A percentile compares a stretch with the other conserved stretches of the same genome.
phyloP scores from a whole-genome alignment of 2,113 vertebrate species.

The Poeciliopsis retropinna region DNA sequence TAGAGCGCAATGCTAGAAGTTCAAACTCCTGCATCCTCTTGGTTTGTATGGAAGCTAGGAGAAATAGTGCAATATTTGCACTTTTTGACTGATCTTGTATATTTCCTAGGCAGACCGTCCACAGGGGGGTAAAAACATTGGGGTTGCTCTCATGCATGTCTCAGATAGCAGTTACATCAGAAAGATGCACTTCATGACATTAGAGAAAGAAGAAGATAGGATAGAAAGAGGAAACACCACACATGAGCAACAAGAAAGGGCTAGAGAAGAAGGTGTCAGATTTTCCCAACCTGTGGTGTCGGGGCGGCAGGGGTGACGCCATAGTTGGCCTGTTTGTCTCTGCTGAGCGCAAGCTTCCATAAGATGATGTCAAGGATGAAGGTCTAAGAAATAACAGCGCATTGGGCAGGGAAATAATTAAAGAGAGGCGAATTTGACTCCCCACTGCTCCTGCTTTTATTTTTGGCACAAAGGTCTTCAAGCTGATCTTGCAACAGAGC shows the following conservation, averaged over 20 bases:
- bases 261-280: conserved; percentile 70
- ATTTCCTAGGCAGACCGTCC: conserved; percentile 6
- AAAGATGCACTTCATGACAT: conserved; percentile 23
- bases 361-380: conserved; percentile 98
- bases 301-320: conserved; percentile 85
- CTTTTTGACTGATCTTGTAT: not conserved
- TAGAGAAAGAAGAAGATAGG: conserved; percentile 23
- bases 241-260: conserved; percentile 52
- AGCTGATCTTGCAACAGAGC: conserved; percentile 24
- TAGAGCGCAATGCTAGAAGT: not conserved
- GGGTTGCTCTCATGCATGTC: conserved; percentile 67
- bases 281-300: conserved; percentile 94
- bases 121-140: conserved; percentile 9
- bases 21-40: not conserved
- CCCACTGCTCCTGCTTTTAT: conserved; percentile 47
- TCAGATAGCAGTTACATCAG: conserved; percentile 45
- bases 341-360: conserved; percentile 98
- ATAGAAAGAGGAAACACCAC: conserved; percentile 54
- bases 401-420: conserved; percentile 87
- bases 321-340: conserved; percentile 94
- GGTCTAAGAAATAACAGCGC: conserved; percentile 91
- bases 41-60: not conserved
- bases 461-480: conserved; percentile 24
- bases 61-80: not conserved
- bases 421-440: conserved; percentile 82